A percentile compares a stretch with the other conserved stretches of the same genome.
phyloP scores from a whole-genome alignment of 2,888 invertebrate species.

The Steromphala cineraria region DNA sequence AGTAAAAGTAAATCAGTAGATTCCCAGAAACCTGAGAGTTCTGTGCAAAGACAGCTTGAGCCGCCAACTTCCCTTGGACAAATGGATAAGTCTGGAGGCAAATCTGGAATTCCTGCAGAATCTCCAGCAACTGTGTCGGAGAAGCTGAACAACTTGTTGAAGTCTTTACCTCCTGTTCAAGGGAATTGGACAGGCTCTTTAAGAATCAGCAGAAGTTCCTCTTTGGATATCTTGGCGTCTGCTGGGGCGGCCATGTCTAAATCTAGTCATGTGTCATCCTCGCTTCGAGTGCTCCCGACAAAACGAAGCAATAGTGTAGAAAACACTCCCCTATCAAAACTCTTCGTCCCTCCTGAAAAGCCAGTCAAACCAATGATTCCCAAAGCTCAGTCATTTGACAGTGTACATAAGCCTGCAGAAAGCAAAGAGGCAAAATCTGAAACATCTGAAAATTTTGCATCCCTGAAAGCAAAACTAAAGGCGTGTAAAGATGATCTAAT shows the following conservation, averaged over 20 bases:
- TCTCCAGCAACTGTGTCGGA: conserved; percentile 68
- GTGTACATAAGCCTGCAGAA: conserved; percentile 1
- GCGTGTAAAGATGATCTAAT: conserved; percentile 62
- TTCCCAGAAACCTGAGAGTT: conserved; percentile 15
- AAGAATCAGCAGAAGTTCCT: conserved; percentile 36
- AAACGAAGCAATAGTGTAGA: conserved; percentile 25
- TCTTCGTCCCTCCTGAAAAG: background rate
- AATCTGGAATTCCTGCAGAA: conserved; percentile 33
- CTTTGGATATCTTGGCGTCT: conserved; percentile 21
- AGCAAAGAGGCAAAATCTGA: background rate
- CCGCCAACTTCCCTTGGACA: background rate
- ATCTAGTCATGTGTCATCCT: background rate
- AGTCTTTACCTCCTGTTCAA: conserved; percentile 53
- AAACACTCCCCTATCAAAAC: background rate
- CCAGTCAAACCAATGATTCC: background rate
- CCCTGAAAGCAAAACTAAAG: conserved; percentile 67
- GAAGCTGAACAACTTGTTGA: conserved; percentile 60
- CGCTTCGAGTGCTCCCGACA: background rate
- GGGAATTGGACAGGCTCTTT: conserved; percentile 31
- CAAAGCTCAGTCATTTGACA: conserved; percentile 47
- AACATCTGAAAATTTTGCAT: conserved; percentile 48
- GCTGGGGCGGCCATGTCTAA: background rate
- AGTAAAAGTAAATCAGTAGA: background rate
- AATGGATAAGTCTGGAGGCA: background rate
- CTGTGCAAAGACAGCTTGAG: conserved; percentile 12